phyloP scores from a whole-genome alignment of 2,113 vertebrate species.

The Labeo catla region DNA sequence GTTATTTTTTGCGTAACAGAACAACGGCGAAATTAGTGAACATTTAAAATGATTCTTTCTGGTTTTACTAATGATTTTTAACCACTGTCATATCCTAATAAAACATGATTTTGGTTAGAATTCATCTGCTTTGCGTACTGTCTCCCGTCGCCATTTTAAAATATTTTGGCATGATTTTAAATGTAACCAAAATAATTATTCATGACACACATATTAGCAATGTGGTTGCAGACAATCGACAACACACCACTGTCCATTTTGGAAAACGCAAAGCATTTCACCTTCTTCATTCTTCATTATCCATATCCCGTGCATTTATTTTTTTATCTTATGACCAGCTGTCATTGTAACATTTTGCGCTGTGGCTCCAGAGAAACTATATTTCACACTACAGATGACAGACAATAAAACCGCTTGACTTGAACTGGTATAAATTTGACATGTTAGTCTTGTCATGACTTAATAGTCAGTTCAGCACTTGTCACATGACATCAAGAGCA shows the following conservation, averaged over 20 bases:
- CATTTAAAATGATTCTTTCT: background rate
- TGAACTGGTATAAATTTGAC: background rate
- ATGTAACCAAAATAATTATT: background rate
- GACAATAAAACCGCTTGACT: background rate
- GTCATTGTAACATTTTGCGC: background rate
- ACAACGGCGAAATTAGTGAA: background rate
- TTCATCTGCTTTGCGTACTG: background rate
- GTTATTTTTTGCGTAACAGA: background rate
- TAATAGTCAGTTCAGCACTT: conserved; percentile 20
- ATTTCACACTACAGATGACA: background rate
- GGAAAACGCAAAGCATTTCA: background rate
- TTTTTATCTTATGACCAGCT: conserved; percentile 10
- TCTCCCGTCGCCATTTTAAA: background rate
- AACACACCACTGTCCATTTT: background rate
- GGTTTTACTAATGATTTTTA: background rate
- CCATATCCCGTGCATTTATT: background rate
- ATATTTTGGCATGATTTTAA: background rate
- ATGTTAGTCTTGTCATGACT: background rate
- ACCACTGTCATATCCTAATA: background rate
- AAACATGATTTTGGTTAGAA: background rate
- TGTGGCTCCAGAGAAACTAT: background rate
- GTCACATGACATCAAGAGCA: conserved; percentile 27
- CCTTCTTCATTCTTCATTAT: background rate
- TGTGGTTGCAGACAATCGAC: background rate
- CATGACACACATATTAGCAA: background rate